Base-by-base conservation (phyloP, 2,113 vertebrate species). In the Rhabdornis inornatus region DNA sequence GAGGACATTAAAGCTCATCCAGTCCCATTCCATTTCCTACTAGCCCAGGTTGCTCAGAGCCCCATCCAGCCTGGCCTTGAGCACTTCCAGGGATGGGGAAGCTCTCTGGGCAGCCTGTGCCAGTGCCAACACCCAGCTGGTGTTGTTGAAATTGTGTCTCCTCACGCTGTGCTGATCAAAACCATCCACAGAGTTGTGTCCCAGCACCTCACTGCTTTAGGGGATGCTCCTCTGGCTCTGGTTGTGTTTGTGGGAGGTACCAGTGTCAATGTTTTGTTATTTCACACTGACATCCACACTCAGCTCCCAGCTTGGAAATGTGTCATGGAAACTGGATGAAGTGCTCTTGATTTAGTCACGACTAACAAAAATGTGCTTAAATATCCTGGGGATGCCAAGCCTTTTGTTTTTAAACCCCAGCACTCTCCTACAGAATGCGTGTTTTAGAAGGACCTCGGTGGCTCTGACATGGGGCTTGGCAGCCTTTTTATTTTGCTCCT, bases 401-500 rank as follows among this genome's bases (percentile, higher is more conserved):
- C 19, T 0, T 63, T 81, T 92, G 90, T 95, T 93, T 93, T 96
- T 12, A 47, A 83, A 66, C n/a, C 10, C 66, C 69, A 10, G 8
- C 61, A 15, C 25, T 68, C 61, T 22, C 28, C 80, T 90, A 20
- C 55, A 86, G 80, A 88, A 42, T 23, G 28, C 22, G 6, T 35
- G 56, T 27, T 95, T 82, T 20, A 39, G 68, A 91, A 94, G 87
- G 69, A 93, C 90, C 85, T 93, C 33, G 0, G 31, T 17, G 45
- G 31, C 69, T 76, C 68, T 19, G 27, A 7, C 72, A 8, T 24
- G 59, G 79, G 40, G 39, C 83, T 90, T 95, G 94, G 91, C 93
- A 91, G 13, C 4, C 37, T 53, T 81, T 91, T 72, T 89, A 45
- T 97, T 96, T 97, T 96, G 81, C 80, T 96, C 94, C 91, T 96